Evolutionary conservation across 1,140 invertebrate species (phyloP), one percentile per base, ranked within the genome.

Genomic region (Pollicipes pollicipes): DNA sequence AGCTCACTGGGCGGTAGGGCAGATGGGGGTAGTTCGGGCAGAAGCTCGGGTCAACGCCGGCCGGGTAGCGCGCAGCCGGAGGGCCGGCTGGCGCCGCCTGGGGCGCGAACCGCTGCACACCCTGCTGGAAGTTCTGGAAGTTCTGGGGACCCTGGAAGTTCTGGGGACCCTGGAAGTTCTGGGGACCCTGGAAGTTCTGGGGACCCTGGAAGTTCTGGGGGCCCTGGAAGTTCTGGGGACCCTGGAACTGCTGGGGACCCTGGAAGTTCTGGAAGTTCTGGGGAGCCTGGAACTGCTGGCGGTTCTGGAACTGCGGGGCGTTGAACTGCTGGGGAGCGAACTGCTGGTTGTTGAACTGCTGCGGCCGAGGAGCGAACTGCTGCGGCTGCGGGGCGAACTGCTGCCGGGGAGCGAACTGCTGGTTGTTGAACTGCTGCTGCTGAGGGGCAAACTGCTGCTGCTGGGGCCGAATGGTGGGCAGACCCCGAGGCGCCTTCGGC

Each of bases 401-500:
- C 35, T 35, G 35, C 35, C 17, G 35, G 35, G 35, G 35, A 6
- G 35, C 35, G 35, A 35, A 35, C 35, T 35, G 35, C 35, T 35
- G 35, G 6, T 35, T 17, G 35, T 35, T 17, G 35, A 35, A 35
- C 35, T 35, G 35, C 45, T 58, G 45, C 45, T 58, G 35, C 3
- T 10, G 17, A 21, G 45, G 13, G 2, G 45, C 10, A 58, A 21
- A 35, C 45, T 2, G 45, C 45, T 58, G 45, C 2, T 10, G 45
- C 45, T 58, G 45, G 10, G 45, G 45, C n/a, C n/a, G n/a, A n/a
- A n/a, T n/a, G 17, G 17, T 21, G 10, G 45, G 45, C 45, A 58
- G 58, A 37, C 68, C 27, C 30, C n/a, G 68, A 6, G 76, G 75
- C n/a, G 80, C 83, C 68, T 79, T 78, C 63, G 83, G 79, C 27